phyloP scores from a whole-genome alignment of 1,140 invertebrate species.

The Drosophila neocordata region DNA sequence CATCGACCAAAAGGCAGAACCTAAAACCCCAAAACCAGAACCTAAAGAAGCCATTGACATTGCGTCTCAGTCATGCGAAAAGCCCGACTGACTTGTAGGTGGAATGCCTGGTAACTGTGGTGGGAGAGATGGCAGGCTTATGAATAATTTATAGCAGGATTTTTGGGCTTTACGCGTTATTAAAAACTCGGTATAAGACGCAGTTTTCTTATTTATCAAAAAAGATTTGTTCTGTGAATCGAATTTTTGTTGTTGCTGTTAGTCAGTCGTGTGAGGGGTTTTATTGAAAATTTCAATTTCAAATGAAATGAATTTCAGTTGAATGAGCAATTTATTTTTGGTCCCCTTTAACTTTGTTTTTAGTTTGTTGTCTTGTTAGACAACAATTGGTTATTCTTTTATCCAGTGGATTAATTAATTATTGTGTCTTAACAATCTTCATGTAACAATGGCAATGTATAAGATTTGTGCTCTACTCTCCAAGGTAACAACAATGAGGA shows the following conservation, averaged over 20 bases:
- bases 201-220: constrained; percentile 11
- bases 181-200: constrained; percentile 6
- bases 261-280: too few species aligned
- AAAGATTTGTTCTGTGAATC: neutral
- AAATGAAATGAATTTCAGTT: neutral
- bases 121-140: neutral
- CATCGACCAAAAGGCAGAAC: neutral
- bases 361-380: neutral
- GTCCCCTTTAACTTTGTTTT: neutral
- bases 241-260: neutral
- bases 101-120: too few species aligned
- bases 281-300: constrained; percentile 2
- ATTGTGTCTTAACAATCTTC: constrained; percentile 31
- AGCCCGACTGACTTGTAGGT: neutral
- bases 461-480: constrained; percentile 5
- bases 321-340: neutral
- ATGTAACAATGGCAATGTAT: constrained; percentile 33
- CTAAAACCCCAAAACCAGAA: neutral
- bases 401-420: constrained; percentile 50
- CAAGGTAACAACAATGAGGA: constrained; percentile 26
- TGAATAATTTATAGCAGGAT: constrained; percentile 19
- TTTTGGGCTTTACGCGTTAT: constrained; percentile 16
- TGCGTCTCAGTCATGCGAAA: constrained; percentile 7
- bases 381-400: neutral
- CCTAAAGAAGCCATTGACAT: constrained; percentile 5